These are phyloP conservation scores for Aplocera efformata DNA, from an alignment of 2,888 invertebrate species.

Conservation along the genomic window DNA sequence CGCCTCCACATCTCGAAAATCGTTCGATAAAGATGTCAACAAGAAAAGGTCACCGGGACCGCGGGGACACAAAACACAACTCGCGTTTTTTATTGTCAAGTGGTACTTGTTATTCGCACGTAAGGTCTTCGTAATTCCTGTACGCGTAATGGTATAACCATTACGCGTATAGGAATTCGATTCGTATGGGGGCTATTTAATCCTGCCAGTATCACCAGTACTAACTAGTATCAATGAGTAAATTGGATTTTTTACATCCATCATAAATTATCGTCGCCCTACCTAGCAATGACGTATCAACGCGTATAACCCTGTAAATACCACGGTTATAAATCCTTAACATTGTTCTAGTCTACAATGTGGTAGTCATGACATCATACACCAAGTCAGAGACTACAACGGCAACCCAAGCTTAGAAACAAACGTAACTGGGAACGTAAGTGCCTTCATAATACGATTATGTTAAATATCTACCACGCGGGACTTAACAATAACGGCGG, in stretches of 20 bases:
- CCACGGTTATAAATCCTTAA: too few species aligned
- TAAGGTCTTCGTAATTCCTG: slow-evolving; percentile 26
- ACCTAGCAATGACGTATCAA: neutral
- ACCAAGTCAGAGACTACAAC: slow-evolving; percentile 12
- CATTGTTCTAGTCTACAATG: too few species aligned
- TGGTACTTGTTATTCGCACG: slow-evolving; percentile 33
- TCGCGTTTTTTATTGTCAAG: slow-evolving; percentile 40
- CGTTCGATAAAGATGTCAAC: slow-evolving; percentile 75
- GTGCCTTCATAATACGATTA: slow-evolving; percentile 41
- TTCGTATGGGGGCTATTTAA: slow-evolving; percentile 7
- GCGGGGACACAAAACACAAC: slow-evolving; percentile 42
- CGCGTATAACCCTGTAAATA: too few species aligned
- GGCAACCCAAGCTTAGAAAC: slow-evolving; percentile 17
- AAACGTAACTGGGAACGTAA: slow-evolving; percentile 26
- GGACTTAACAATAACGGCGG: slow-evolving; percentile 29
- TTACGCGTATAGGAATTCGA: slow-evolving; percentile 7
- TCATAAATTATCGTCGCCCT: neutral
- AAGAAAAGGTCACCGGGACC: slow-evolving; percentile 63
- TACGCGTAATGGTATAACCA: slow-evolving; percentile 6
- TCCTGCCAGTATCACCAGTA: neutral
- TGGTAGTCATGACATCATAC: slow-evolving; percentile 1
- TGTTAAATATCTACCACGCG: slow-evolving; percentile 34
- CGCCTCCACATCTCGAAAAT: slow-evolving; percentile 72
- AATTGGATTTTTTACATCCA: slow-evolving; percentile 5
- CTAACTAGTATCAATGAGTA: neutral